These are phyloP conservation scores for Bombycilla garrulus DNA, from an alignment of 2,113 vertebrate genomes.

Conservation along the genomic window DNA sequence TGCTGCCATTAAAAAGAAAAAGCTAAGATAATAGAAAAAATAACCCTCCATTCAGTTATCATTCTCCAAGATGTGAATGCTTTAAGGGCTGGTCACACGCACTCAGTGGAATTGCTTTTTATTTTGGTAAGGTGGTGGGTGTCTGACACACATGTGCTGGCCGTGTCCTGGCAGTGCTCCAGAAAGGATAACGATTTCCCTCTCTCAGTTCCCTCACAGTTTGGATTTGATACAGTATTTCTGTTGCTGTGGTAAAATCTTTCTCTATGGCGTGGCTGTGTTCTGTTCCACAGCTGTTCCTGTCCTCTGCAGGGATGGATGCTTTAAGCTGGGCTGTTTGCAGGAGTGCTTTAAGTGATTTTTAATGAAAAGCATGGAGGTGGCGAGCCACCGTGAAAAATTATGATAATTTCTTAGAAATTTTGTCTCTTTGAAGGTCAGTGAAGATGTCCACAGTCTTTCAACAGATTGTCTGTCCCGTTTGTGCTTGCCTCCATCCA, in stretches of 20 bases:
- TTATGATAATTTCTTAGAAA: not conserved
- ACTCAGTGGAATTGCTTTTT: not conserved
- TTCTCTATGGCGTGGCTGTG: not conserved
- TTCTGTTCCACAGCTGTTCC: not conserved
- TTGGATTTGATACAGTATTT: not conserved
- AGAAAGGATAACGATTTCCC: not conserved
- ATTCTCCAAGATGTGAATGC: not conserved
- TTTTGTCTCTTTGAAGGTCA: not conserved
- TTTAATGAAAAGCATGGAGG: not conserved
- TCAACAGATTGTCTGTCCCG: rapidly evolving
- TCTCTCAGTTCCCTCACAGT: not conserved
- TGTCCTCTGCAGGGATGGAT: not conserved
- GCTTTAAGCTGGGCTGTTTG: not conserved
- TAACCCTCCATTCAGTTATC: not conserved
- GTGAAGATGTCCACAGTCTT: not conserved
- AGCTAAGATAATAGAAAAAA: not conserved
- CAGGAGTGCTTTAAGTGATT: not conserved
- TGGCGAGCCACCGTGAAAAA: not conserved
- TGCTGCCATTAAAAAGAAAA: not conserved
- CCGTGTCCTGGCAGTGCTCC: not conserved
- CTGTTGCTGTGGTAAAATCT: not conserved
- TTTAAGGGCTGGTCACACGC: not conserved
- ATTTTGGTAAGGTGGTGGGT: not conserved
- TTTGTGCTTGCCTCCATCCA: not conserved
- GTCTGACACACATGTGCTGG: rapidly evolving